phyloP scores from a whole-genome alignment of 2,888 invertebrate genomes.

The Pandemis corylana region DNA sequence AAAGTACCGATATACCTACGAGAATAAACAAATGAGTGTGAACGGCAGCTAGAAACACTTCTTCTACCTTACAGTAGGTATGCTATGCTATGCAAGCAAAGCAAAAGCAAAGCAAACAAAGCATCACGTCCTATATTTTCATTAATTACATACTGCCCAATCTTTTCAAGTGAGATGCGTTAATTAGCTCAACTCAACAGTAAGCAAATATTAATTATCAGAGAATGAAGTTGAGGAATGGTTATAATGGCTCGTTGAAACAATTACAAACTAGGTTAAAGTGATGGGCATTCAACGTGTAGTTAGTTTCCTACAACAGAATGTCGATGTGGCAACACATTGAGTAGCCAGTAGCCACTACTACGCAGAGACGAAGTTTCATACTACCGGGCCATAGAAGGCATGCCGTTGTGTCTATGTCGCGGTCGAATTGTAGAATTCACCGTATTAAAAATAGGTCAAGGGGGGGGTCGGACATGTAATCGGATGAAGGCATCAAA shows the following conservation, averaged over 20 bases:
- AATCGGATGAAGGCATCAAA: too few relatives aligned
- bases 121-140: too few relatives aligned
- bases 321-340: slow-evolving; percentile 2
- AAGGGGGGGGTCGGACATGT: too few relatives aligned
- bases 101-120: too few relatives aligned
- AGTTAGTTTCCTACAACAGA: slow-evolving; percentile 13
- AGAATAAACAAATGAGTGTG: too few relatives aligned
- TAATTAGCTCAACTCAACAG: neutral
- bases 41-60: too few relatives aligned
- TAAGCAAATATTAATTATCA: neutral
- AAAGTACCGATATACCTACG: too few relatives aligned
- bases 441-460: too few relatives aligned
- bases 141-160: neutral
- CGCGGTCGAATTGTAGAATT: too few relatives aligned
- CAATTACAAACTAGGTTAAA: slow-evolving; percentile 35
- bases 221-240: neutral
- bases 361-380: neutral
- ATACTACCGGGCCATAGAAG: neutral
- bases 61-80: too few relatives aligned
- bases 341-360: neutral
- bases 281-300: slow-evolving; percentile 22
- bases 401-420: neutral
- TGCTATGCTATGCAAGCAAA: too few relatives aligned
- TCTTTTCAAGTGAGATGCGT: neutral
- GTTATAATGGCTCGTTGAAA: neutral